phyloP scores from a whole-genome alignment of 2,888 invertebrate genomes.

The Caenorhabditis doughertyi region DNA sequence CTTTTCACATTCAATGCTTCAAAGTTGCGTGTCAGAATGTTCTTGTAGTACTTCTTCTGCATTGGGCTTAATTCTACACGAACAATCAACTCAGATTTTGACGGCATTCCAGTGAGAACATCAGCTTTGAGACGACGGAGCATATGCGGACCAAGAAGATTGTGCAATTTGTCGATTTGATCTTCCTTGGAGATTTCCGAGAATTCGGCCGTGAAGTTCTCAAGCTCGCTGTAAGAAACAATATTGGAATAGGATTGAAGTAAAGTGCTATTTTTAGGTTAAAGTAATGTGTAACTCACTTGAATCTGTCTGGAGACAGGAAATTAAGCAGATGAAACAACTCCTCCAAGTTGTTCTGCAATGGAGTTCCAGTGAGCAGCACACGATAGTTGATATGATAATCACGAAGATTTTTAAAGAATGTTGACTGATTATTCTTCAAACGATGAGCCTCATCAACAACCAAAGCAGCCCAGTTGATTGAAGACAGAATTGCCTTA shows the following conservation, averaged over 20 bases:
- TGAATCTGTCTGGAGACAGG: constrained; percentile 95
- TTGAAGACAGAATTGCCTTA: constrained; percentile 94
- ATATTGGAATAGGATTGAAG: background rate
- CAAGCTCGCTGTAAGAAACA: constrained; percentile 87
- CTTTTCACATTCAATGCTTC: constrained; percentile 97
- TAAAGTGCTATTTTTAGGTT: background rate
- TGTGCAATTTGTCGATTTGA: constrained; percentile 97
- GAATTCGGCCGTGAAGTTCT: constrained; percentile 96
- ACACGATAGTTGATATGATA: constrained; percentile 96
- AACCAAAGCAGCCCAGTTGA: constrained; percentile 98
- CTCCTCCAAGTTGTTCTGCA: constrained; percentile 99
- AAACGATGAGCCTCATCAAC: constrained; percentile 99
- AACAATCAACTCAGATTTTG: constrained; percentile 99
- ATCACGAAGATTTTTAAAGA: constrained; percentile 86
- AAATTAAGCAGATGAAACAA: constrained; percentile 98
- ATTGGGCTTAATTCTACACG: constrained; percentile 97
- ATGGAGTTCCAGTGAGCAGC: constrained; percentile 96
- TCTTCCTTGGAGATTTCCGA: constrained; percentile 99
- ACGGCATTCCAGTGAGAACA: constrained; percentile 96
- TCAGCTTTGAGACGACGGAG: constrained; percentile 98
- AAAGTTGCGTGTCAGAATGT: constrained; percentile 97
- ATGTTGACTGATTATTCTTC: constrained; percentile 95
- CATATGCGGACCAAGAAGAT: constrained; percentile 98
- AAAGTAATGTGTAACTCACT: too few relatives aligned
- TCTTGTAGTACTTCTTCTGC: constrained; percentile 98